Base-by-base conservation (phyloP, 2,797 vertebrate species). In the Corythornis leucogaster region DNA sequence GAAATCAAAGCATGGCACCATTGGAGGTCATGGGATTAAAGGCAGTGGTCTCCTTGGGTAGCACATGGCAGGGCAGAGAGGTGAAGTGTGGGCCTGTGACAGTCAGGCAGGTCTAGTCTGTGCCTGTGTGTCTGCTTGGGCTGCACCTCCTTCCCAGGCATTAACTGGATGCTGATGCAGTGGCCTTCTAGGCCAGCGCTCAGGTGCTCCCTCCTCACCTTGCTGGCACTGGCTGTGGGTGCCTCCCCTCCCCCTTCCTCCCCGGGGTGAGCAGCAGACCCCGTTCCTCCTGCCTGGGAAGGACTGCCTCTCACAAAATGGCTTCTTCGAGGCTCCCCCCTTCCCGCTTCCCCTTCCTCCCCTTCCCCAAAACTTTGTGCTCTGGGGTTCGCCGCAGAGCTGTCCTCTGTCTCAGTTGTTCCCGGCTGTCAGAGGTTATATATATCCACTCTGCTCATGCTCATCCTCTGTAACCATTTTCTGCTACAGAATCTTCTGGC, bases 391-490 rank as follows among this genome's bases (percentile, higher is more conserved):
- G 25, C 88, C 9, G 71, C 84, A 89, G 75, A 90, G 93, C 54
- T 86, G 93, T 67, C 87, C 91, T 95, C 87, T 4, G 58, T 93
- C 78, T 92, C 69, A 58, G 93, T 85, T 85, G 21, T 95, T 95
- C 90, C 84, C 3, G 80, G 85, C 96, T 96, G 94, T 96, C 96
- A 92, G 91, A 63, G 91, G 93, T 96, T 95, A 92, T 85, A 96
- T 95, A 94, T 93, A 83, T 89, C 94, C 4, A 77, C 93, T 93
- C 87, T 93, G 90, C 80, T 96, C 87, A 83, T 80, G 89, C 92
- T 96, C 93, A 69, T 89, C 93, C 93, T 95, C 89, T 90, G 92
- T 95, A 94, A 96, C 97, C 95, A 91, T 96, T 96, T 97, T 95
- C 96, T 94, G 87, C 92, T 95, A 92, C 79, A 92, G 96, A 95